Evolutionary conservation across 2,113 vertebrate species (phyloP).

Genomic region (Actinemys pallida): DNA sequence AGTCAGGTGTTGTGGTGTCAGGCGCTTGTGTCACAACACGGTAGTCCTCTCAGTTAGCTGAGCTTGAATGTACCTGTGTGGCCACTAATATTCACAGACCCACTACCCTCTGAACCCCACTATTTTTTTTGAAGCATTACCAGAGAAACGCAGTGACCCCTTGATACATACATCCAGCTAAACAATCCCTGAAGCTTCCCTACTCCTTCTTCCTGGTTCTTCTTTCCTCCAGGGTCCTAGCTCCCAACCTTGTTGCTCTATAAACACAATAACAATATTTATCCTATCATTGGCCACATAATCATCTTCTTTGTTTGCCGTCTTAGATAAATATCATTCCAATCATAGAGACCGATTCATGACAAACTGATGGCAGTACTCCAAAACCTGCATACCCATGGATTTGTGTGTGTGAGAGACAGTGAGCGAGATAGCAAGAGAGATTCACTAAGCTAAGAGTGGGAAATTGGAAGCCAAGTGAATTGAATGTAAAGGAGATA

Average conservation of each 20-base stretch:
- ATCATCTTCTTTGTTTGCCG: slow-evolving; percentile 71
- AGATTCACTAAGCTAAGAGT: slow-evolving; percentile 55
- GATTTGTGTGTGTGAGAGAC: slow-evolving; percentile 33
- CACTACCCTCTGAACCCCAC: neutral
- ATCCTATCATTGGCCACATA: slow-evolving; percentile 62
- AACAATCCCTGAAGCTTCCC: slow-evolving; percentile 20
- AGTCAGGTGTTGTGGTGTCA: rapidly evolving
- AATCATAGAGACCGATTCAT: slow-evolving; percentile 56
- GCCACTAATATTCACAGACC: neutral
- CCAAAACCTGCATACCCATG: slow-evolving; percentile 59
- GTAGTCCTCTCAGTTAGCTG: neutral
- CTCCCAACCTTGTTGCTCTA: slow-evolving; percentile 66
- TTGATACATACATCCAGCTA: slow-evolving; percentile 29
- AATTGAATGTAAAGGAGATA: slow-evolving; percentile 74
- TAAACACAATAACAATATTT: slow-evolving; percentile 75
- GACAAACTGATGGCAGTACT: slow-evolving; percentile 56
- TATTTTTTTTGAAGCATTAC: neutral
- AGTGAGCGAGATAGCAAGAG: neutral
- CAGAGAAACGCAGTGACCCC: slow-evolving; percentile 3
- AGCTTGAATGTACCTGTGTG: neutral
- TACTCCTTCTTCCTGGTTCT: slow-evolving; percentile 47
- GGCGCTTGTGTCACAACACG: rapidly evolving
- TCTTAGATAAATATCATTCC: slow-evolving; percentile 63
- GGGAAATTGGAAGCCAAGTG: slow-evolving; percentile 75
- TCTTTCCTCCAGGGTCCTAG: slow-evolving; percentile 64